Base-by-base conservation (phyloP, 2,888 invertebrate genomes). In the Mythimna lalbum region DNA sequence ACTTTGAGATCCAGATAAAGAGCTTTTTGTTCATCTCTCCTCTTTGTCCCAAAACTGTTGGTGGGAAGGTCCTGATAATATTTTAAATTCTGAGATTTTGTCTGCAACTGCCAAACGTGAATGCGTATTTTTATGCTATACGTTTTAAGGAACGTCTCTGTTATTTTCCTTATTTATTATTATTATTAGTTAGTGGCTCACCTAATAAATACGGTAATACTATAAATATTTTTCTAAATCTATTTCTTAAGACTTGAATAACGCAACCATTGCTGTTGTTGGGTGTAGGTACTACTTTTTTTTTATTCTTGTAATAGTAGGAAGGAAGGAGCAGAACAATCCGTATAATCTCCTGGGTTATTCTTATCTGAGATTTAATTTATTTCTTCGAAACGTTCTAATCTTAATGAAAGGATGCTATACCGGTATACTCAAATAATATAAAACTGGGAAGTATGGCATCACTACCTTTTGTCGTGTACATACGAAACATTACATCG, bases 21-120 rank as follows among this genome's bases (percentile, higher is more conserved):
- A 87, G 79, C 84, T 89, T 88, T 93, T 94, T 94, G 93, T 94
- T 86, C 89, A 84, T 87, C 83, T 87, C 88, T 88, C 84, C 80
- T 82, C 85, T 91, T 93, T 93, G 92, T 93, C 89, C 88, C 81
- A 78, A 82, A 84, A 78, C 85, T 84, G 63, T 72, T 71, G 69
- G 72, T 75, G 76, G 81, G 80, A 80, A 76, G 81, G 21, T 55
- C 55, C 55, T 33, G 64, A 59, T 67, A 64, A 67, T 59, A 76
- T 63, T 80, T 77, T 62, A 63, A 65, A 52, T 73, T 76, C 55
- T 60, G 63, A 52, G 56, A 74, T 69, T 55, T 63, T 60, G 69
- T 71, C 50, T 68, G 61, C 50, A 36, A 70, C 49, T 56, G 66
- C 31, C 63, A 66, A 71, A 36, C 21, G 43, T 53, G 39, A 63